Conservation (phyloP, 2,888 invertebrate genomes). For the Gastracanthus pulcherrimus region DNA sequence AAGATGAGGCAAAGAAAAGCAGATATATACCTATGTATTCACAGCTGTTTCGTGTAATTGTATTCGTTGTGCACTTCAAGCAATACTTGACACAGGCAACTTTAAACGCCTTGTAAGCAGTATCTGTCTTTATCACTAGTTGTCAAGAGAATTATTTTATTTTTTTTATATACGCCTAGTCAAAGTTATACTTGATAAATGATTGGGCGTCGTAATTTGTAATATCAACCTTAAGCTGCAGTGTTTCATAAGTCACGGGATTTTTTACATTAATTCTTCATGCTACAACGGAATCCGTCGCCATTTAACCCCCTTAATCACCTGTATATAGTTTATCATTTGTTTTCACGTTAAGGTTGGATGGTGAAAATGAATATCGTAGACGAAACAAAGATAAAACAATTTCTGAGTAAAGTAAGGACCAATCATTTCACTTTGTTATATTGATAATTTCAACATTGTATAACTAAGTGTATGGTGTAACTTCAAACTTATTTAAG, state of each 20-base stretch:
- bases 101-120: not conserved
- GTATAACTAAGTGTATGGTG: not conserved
- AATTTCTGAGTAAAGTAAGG: conserved; percentile 79
- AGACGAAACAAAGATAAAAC: conserved; percentile 79
- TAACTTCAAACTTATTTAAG: not conserved
- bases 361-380: conserved; percentile 76
- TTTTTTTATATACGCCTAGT: not conserved
- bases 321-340: conserved; percentile 20
- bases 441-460: not conserved
- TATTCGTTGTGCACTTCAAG: not conserved
- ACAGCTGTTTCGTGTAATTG: conserved; percentile 2
- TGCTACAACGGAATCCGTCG: conserved; percentile 36
- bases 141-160: not conserved
- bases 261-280: conserved; percentile 11
- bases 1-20: not conserved
- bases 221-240: not conserved
- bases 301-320: conserved; percentile 32
- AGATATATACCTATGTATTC: not conserved
- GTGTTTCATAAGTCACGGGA: not conserved
- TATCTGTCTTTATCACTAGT: not conserved
- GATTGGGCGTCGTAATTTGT: not conserved
- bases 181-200: not conserved
- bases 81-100: not conserved
- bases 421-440: not conserved
- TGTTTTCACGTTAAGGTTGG: conserved; percentile 4